Percentiles rank a stretch among this genome's conserved stretches.
These are phyloP conservation scores for Monopterus albus DNA, from an alignment of 2,113 vertebrate species.

Conservation along the genomic window DNA sequence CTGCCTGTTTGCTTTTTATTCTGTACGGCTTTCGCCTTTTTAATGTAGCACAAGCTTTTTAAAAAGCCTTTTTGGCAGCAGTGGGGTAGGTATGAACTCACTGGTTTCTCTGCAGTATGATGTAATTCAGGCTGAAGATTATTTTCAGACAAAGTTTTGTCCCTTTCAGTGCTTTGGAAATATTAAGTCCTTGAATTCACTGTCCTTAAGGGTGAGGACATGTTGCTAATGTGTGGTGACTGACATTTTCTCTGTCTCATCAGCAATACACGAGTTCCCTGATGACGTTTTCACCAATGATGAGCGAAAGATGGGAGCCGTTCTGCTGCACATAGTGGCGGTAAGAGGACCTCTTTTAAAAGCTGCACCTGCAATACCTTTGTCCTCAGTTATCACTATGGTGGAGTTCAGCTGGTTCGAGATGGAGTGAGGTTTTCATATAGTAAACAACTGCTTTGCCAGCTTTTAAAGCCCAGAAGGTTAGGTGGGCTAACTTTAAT, in stretches of 20 bases:
- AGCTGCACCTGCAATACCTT: constrained; percentile 16
- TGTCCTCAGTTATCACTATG: too few species aligned
- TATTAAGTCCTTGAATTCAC: not conserved
- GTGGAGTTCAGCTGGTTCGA: too few species aligned
- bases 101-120: constrained; percentile 1
- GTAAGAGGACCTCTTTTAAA: constrained; percentile 82
- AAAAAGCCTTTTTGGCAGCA: constrained; percentile 5
- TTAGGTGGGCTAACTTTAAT: too few species aligned
- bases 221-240: constrained; percentile 53
- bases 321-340: constrained; percentile 91
- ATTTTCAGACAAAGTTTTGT: constrained; percentile 11
- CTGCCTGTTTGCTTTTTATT: constrained; percentile 58
- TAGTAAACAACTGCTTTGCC: too few species aligned
- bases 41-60: constrained; percentile 50
- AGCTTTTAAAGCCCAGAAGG: too few species aligned
- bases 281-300: constrained; percentile 90
- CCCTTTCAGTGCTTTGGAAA: constrained; percentile 2
- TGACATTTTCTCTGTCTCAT: constrained; percentile 73
- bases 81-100: constrained; percentile 33
- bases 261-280: constrained; percentile 96
- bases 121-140: not conserved
- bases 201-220: not conserved
- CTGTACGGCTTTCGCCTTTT: constrained; percentile 51
- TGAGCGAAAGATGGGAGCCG: constrained; percentile 88
- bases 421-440: too few species aligned